Conservation (phyloP, 2,888 invertebrate genomes). For the Argynnis bischoffii region DNA sequence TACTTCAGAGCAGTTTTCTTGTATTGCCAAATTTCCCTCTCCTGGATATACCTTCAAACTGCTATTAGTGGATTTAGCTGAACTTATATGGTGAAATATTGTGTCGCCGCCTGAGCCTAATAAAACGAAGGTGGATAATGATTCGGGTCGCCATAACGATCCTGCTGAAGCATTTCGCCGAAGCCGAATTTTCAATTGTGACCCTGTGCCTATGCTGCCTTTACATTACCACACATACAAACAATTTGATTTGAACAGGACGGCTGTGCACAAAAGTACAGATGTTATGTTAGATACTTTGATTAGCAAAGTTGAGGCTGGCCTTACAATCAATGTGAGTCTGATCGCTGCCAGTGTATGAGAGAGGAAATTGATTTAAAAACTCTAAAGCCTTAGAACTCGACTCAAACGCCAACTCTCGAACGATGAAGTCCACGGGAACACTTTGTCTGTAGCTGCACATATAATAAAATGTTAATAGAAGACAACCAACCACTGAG, state of each 20-base stretch:
- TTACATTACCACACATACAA: conserved; percentile 73
- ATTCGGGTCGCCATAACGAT: conserved; percentile 32
- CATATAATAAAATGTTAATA: conserved; percentile 78
- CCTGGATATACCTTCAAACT: conserved; percentile 36
- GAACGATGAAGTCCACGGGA: conserved; percentile 92
- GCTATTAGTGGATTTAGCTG: conserved; percentile 49
- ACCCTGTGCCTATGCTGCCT: conserved; percentile 53
- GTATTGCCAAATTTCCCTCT: conserved; percentile 37
- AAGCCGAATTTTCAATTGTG: conserved; percentile 39
- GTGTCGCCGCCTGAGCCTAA: conserved; percentile 62
- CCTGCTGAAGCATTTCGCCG: conserved; percentile 18
- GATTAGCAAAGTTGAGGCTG: conserved; percentile 83
- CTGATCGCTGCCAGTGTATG: conserved; percentile 86
- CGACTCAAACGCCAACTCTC: conserved; percentile 94
- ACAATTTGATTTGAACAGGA: conserved; percentile 64
- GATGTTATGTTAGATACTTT: conserved; percentile 79
- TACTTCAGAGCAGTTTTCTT: conserved; percentile 28
- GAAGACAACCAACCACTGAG: conserved; percentile 60
- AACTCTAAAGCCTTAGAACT: conserved; percentile 93
- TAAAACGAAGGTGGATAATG: conserved; percentile 62
- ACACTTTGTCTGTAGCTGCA: conserved; percentile 97
- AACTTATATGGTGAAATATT: conserved; percentile 49
- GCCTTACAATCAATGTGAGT: conserved; percentile 95
- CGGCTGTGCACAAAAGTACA: conserved; percentile 54
- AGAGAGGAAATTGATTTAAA: conserved; percentile 90